Evolutionary conservation across 1,140 invertebrate genomes (phyloP).

Genomic region (Aphis craccivora): DNA sequence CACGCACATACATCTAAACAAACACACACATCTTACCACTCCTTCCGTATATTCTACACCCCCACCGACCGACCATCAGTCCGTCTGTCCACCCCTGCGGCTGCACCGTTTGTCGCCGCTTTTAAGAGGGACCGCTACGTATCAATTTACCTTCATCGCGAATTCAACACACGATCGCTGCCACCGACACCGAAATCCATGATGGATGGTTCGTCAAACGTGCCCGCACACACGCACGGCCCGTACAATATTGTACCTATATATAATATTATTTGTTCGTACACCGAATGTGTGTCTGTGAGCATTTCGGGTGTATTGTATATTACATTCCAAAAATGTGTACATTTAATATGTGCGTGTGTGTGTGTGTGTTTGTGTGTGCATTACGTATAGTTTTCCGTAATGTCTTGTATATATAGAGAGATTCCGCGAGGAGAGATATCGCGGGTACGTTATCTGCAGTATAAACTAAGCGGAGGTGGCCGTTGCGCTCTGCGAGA

Average conservation of each 20-base stretch:
- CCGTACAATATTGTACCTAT: neutral
- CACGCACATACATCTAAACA: neutral
- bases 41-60: neutral
- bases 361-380: neutral
- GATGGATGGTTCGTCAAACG: conserved; percentile 53
- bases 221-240: neutral
- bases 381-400: neutral
- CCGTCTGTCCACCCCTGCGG: neutral
- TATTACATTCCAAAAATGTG: conserved; percentile 11
- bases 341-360: too few relatives aligned
- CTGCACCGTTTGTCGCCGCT: neutral
- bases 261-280: neutral
- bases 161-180: conserved; percentile 40
- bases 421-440: conserved; percentile 7
- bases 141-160: conserved; percentile 45
- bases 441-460: neutral
- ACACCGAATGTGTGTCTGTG: neutral
- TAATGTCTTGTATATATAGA: conserved; percentile 6
- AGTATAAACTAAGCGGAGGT: neutral
- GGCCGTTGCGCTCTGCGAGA: neutral
- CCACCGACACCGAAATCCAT: conserved; percentile 46
- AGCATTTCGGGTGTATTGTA: neutral
- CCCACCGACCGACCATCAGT: neutral
- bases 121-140: conserved; percentile 25
- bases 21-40: too few relatives aligned